phyloP scores from a whole-genome alignment of 2,888 invertebrate genomes.

The Thera britannica region DNA sequence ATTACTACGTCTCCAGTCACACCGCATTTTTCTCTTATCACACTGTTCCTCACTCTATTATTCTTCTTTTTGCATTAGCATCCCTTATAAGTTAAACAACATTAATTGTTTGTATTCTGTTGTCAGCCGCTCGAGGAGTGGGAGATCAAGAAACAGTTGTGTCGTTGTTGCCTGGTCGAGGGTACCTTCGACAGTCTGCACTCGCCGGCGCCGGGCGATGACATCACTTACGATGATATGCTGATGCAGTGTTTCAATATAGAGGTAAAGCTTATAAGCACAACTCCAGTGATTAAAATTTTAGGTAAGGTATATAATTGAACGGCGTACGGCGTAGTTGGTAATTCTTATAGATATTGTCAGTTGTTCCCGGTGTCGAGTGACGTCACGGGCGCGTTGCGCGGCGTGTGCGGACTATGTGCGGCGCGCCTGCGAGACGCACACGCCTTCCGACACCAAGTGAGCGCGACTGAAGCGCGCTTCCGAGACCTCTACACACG shows the following conservation, averaged over 20 bases:
- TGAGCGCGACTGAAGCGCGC: neutral
- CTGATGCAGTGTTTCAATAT: neutral
- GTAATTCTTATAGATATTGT: neutral
- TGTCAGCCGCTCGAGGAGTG: neutral
- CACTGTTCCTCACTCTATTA: too few relatives aligned
- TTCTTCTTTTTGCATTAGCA: too few relatives aligned
- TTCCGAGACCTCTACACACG: neutral
- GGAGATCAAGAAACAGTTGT: conserved; percentile 2
- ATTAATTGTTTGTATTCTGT: neutral
- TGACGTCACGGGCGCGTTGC: neutral
- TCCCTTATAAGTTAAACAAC: too few relatives aligned
- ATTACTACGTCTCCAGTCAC: too few relatives aligned
- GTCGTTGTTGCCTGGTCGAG: conserved; percentile 3
- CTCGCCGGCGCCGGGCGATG: neutral
- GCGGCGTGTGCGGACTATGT: neutral
- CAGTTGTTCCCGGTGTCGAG: neutral
- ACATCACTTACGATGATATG: neutral
- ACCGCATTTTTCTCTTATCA: too few relatives aligned
- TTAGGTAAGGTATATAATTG: too few relatives aligned
- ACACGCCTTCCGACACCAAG: conserved; percentile 1
- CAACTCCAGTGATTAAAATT: too few relatives aligned
- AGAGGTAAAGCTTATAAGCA: neutral
- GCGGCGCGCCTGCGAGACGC: conserved; percentile 1
- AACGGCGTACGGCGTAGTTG: too few relatives aligned
- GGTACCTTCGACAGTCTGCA: conserved; percentile 2